Base-by-base conservation (phyloP, 2,113 vertebrate genomes). In the Raja brachyura region DNA sequence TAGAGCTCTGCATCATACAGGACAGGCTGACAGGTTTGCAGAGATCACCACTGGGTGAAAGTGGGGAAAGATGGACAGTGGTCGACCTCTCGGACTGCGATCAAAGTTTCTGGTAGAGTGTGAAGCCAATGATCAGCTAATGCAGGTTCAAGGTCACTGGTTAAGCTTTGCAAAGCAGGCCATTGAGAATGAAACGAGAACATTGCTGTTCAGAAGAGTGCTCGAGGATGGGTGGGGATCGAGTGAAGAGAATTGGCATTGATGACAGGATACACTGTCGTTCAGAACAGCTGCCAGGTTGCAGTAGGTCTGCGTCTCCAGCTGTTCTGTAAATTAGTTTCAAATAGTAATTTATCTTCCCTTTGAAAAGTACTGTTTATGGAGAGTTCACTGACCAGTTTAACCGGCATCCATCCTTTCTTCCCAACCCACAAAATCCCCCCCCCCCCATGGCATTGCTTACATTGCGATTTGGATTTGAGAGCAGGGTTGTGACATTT, bases 251-350 rank as follows among this genome's bases (percentile, higher is more conserved):
- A 88, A 63, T 86, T 63, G 83, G 28, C 59, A 18, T 13, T 63
- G 83, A 88, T 88, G 0, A n/a, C 59, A 66, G 59, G 28, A 63
- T 66, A 1, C 28, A 6, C 28, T 88, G 13, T 88, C 16, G n/a
- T 31, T 66, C 16, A 61, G 5, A 63, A 14, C n/a, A 66, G 59
- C 56, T 63, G 83, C 11, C 59, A 31, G 83, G 59, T 16, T 88
- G 83, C 5, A 88, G n/a, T 14, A 18, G 83, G 28, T 18, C 13
- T 66, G 83, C 4, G 2, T 63, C 16, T 63, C 83, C 83, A 88
- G 83, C 83, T 88, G 83, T 88, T 88, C 8, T 63, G 59, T 66
- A 88, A 88, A 88, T 88, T 88, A 31, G 59, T 18, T 61, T 33
- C 83, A 66, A 66, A 88, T 88, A 66, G 63, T 59, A 22, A 83